phyloP scores from a whole-genome alignment of 2,888 invertebrate genomes.

The Apocheima hispidaria region DNA sequence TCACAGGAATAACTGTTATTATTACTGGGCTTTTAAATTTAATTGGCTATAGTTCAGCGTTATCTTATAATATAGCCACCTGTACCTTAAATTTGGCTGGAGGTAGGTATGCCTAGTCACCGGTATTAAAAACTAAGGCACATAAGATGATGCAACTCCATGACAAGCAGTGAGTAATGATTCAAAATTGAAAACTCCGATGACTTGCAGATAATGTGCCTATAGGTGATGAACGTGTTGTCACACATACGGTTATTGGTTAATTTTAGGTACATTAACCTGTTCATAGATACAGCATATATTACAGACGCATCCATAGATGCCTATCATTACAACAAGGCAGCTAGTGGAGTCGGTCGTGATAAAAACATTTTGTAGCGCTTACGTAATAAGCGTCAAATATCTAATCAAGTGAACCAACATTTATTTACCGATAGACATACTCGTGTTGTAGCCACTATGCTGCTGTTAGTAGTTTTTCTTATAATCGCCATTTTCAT shows the following conservation, averaged over 20 bases:
- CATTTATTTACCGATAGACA: neutral
- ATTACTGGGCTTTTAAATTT: no score
- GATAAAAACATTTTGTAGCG: neutral
- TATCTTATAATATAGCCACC: neutral
- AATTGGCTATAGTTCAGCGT: no score
- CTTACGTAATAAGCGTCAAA: conserved; percentile 4
- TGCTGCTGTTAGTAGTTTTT: conserved; percentile 17
- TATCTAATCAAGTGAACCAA: conserved; percentile 6
- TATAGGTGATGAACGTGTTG: neutral
- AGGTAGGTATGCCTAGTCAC: neutral
- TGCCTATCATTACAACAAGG: neutral
- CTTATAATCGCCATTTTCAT: conserved; percentile 5
- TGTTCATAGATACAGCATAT: neutral
- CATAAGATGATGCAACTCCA: neutral
- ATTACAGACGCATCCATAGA: neutral
- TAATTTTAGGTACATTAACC: neutral
- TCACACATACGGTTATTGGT: neutral
- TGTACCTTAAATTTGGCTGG: neutral
- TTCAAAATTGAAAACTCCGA: neutral
- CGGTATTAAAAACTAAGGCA: neutral
- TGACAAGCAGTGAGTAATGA: neutral
- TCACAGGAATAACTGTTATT: neutral
- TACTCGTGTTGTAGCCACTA: neutral
- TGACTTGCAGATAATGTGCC: neutral
- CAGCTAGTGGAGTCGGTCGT: neutral